Percentiles rank a stretch among this genome's conserved stretches.
phyloP scores from a whole-genome alignment of 1,140 invertebrate species.

The Caenorhabditis inopinata region DNA sequence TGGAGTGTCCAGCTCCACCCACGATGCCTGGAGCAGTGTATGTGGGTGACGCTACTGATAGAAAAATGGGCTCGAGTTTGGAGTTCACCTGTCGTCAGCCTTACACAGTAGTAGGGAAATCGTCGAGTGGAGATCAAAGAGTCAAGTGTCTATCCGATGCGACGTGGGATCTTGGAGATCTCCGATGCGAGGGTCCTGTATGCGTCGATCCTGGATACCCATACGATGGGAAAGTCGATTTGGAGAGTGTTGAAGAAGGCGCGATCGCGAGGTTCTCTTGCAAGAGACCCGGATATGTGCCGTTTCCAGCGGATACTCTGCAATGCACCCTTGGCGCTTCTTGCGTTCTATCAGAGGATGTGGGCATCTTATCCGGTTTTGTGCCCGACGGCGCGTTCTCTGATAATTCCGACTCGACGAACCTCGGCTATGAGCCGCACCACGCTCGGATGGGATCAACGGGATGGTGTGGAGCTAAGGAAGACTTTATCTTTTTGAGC shows the following conservation, averaged over 20 bases:
- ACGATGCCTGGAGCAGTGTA: constrained; percentile 52
- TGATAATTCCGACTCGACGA: constrained; percentile 75
- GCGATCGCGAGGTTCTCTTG: constrained; percentile 87
- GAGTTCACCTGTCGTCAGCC: constrained; percentile 95
- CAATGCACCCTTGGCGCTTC: constrained; percentile 86
- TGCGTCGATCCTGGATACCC: constrained; percentile 91
- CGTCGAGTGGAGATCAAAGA: constrained; percentile 83
- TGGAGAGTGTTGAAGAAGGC: constrained; percentile 86
- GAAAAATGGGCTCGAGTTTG: constrained; percentile 72
- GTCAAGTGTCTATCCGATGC: constrained; percentile 86
- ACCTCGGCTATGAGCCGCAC: constrained; percentile 63
- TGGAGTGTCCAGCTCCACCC: constrained; percentile 65
- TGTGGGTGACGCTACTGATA: background rate
- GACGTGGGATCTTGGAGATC: constrained; percentile 93
- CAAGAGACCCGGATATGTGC: constrained; percentile 78
- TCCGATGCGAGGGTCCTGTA: constrained; percentile 85
- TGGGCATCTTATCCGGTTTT: constrained; percentile 84
- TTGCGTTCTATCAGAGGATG: constrained; percentile 85
- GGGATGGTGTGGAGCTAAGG: constrained; percentile 75
- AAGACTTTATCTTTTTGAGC: constrained; percentile 85
- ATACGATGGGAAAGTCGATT: constrained; percentile 82
- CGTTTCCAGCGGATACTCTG: constrained; percentile 85
- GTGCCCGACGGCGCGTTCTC: constrained; percentile 95
- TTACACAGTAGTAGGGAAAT: constrained; percentile 88
- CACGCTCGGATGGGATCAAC: constrained; percentile 61